Conservation (phyloP, 2,797 vertebrate genomes). For the Sebastes vulpes region DNA sequence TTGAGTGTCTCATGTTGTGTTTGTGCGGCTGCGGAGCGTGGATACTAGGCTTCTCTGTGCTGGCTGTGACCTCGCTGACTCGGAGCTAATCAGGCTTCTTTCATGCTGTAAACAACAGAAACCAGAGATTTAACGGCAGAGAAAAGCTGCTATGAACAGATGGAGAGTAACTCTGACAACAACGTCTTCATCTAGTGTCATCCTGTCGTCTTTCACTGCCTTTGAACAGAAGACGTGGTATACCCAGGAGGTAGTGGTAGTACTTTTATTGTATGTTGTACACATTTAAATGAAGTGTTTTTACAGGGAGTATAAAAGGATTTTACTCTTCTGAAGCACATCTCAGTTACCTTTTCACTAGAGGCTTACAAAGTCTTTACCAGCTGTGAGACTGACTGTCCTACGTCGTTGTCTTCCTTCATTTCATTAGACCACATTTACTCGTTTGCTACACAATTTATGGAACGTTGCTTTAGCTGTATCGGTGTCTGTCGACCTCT, state of each 20-base stretch:
- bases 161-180: background rate
- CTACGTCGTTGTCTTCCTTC: background rate
- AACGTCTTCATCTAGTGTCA: background rate
- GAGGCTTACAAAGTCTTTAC: background rate
- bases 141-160: background rate
- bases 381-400: background rate
- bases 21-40: background rate
- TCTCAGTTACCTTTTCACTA: background rate
- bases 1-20: background rate
- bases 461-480: background rate
- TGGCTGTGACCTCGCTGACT: conserved; percentile 30
- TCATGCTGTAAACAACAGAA: conserved; percentile 15
- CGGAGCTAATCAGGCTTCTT: conserved; percentile 20
- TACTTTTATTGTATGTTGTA: background rate
- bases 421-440: background rate
- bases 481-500: background rate
- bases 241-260: background rate
- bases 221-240: background rate
- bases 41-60: background rate
- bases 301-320: conserved; percentile 6
- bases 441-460: background rate
- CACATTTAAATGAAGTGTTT: background rate
- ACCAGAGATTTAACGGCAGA: conserved; percentile 3
- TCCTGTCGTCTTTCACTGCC: background rate
- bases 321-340: conserved; percentile 5